phyloP scores from a whole-genome alignment of 2,888 invertebrate species.

The Leptogaster cylindrica region DNA sequence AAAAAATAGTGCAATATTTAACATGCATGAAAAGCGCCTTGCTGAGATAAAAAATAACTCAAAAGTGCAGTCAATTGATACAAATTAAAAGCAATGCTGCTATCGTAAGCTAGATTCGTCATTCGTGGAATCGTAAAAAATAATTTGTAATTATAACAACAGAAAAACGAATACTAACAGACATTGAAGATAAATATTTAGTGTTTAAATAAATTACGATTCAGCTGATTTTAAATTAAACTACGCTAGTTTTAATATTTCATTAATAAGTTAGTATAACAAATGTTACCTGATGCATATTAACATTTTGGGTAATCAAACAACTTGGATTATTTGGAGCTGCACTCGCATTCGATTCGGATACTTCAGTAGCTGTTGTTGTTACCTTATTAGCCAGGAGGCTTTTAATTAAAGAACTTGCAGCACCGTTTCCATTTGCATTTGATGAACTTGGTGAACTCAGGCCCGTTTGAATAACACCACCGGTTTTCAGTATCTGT shows the following conservation, averaged over 20 bases:
- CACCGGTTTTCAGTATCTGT: constrained; percentile 40
- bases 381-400: constrained; percentile 91
- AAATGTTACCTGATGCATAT: constrained; percentile 55
- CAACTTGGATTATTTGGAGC: constrained; percentile 55
- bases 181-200: constrained; percentile 4
- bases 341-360: constrained; percentile 55
- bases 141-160: neutral
- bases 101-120: neutral
- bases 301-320: constrained; percentile 54
- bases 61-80: constrained; percentile 13
- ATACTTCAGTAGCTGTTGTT: constrained; percentile 52
- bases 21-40: constrained; percentile 12
- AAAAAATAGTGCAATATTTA: neutral
- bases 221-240: constrained; percentile 20
- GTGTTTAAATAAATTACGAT: neutral
- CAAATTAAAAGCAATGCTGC: neutral
- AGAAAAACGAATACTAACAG: neutral
- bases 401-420: constrained; percentile 89
- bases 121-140: neutral
- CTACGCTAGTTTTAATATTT: constrained; percentile 13
- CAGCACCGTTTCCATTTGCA: constrained; percentile 42
- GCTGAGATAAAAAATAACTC: constrained; percentile 1
- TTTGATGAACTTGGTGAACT: neutral
- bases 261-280: constrained; percentile 47
- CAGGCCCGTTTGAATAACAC: constrained; percentile 25